Base-by-base conservation (phyloP, 2,888 invertebrate genomes). In the Schizaphis graminum region DNA sequence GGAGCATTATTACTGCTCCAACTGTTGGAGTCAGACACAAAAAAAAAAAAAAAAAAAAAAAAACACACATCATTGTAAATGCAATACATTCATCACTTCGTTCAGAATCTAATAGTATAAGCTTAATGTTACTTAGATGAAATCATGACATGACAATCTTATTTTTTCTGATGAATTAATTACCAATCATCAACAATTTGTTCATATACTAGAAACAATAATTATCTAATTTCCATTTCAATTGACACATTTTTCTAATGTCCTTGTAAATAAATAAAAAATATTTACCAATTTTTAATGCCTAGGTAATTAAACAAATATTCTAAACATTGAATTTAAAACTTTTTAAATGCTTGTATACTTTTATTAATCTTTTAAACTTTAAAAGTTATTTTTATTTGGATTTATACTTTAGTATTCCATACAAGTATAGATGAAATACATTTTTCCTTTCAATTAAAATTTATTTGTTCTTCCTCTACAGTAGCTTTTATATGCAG, bases 221-320 rank as follows among this genome's bases (percentile, higher is more conserved):
- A n/a, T n/a, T n/a, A 67, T 67, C 16, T 67, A 67, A 67, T 67
- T 16, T 16, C 26, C 16, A 77, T 35, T 5, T 35, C 1, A 77
- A 16, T 35, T 7, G 7, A 77, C 77, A 35, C 35, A 77, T 77
- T 28, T 47, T 86, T 86, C 44, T 86, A n/a, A 86, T 86, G 47
- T 86, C 47, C 47, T 86, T 86, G 86, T 35, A 21, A 35, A 77
- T 21, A 35, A n/a, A 67, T 67, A 67, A 2, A n/a, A 13, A 35
- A 35, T 77, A 21, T 77, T 35, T 7, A 77, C 21, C 21, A 35
- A 35, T 35, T 77, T 77, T 77, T 35, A 77, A 35, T 86, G n/a
- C 47, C 86, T 86, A n/a, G 86, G 86, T 86, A 16, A 86, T n/a
- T n/a, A 86, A 86, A 86, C 86, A 86, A 49, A 8, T 77, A 35